A percentile compares a stretch with the other conserved stretches of the same genome.
These are phyloP conservation scores for Hippoglossus hippoglossus DNA, from an alignment of 2,797 vertebrate genomes.

Conservation along the genomic window DNA sequence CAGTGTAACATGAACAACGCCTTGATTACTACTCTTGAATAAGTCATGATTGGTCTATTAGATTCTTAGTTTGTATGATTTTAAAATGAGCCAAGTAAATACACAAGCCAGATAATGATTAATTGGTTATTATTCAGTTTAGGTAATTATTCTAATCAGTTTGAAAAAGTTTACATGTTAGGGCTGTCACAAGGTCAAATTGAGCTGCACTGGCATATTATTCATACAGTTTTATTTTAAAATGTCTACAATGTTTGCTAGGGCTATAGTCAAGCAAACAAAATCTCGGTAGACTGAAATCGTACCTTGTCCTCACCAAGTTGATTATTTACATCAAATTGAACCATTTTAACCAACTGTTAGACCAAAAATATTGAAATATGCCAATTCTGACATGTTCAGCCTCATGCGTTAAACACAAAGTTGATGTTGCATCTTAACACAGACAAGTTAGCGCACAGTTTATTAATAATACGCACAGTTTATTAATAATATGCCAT, in stretches of 20 bases:
- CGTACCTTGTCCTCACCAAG: too few relatives aligned
- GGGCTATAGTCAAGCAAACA: not conserved
- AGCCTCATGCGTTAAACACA: not conserved
- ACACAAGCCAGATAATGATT: not conserved
- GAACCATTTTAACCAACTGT: not conserved
- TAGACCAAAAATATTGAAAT: not conserved
- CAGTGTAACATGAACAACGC: slow-evolving; percentile 19
- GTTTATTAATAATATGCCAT: too few relatives aligned
- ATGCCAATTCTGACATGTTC: not conserved
- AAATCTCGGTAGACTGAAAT: not conserved
- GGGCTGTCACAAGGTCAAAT: not conserved
- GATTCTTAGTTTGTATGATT: slow-evolving; percentile 11
- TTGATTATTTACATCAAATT: not conserved
- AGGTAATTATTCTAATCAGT: not conserved
- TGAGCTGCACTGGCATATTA: not conserved
- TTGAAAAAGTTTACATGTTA: not conserved
- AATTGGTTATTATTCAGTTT: not conserved
- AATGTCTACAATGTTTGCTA: not conserved
- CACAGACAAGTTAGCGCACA: not conserved
- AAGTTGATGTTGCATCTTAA: not conserved
- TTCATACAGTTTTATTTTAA: too few relatives aligned
- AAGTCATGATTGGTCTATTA: slow-evolving; percentile 2
- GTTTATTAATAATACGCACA: too few relatives aligned
- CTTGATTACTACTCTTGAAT: slow-evolving; percentile 5
- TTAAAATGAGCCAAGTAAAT: not conserved